Base-by-base conservation (phyloP, 2,888 invertebrate species). In the Caenorhabditis sulstoni region DNA sequence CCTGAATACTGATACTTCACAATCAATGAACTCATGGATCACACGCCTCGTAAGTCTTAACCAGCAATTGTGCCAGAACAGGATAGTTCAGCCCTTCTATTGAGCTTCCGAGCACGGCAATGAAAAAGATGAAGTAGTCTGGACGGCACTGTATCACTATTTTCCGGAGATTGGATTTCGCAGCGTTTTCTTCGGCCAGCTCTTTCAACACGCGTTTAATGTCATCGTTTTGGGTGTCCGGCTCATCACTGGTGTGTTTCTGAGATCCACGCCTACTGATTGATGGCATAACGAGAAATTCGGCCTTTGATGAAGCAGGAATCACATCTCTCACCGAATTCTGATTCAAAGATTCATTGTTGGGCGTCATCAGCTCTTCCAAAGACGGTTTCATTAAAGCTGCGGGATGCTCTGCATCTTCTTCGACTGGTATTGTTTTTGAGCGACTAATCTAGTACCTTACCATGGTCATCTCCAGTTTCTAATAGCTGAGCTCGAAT, bases 401-500 rank as follows among this genome's bases (percentile, higher is more conserved):
- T n/a, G n/a, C n/a, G n/a, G n/a, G n/a, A n/a, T n/a, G n/a, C n/a
- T n/a, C n/a, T n/a, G n/a, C n/a, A n/a, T n/a, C n/a, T n/a, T n/a
- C n/a, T n/a, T n/a, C n/a, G n/a, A n/a, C n/a, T n/a, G n/a, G n/a
- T n/a, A n/a, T n/a, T n/a, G n/a, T n/a, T n/a, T n/a, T n/a, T n/a
- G n/a, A n/a, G n/a, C n/a, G n/a, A n/a, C n/a, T n/a, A n/a, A n/a
- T n/a, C n/a, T n/a, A n/a, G n/a, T n/a, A n/a, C 29, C 29, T 29
- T 29, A 29, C 29, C 7, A 5, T 29, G 3, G 3, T 29, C 29
- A 29, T 29, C 29, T 29, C 29, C 29, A 7, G 84, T 73, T 18
- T 81, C 82, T 18, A 87, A 79, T 16, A 84, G 39, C 66, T 87
- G 87, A 11, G 84, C 81, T 47, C 82, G 84, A n/a, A 87, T 85